Percentiles rank a stretch among this genome's conserved stretches.
These are phyloP conservation scores for Dastarcus helophoroides DNA, from an alignment of 2,888 invertebrate genomes.

Conservation along the genomic window DNA sequence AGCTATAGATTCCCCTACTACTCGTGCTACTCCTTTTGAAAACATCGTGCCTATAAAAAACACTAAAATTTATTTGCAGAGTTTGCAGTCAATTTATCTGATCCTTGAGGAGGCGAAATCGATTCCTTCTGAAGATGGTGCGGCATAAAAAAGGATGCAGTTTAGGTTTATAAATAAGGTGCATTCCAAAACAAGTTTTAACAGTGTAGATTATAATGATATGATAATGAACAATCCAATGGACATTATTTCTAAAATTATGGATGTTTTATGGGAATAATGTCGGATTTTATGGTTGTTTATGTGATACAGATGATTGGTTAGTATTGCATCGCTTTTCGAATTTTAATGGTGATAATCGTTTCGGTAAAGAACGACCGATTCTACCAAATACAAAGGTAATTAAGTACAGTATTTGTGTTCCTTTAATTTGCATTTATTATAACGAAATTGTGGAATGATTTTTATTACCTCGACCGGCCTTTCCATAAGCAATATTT, in stretches of 20 bases:
- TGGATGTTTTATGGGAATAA: conserved; percentile 37
- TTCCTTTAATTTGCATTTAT: conserved; percentile 26
- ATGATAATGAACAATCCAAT: conserved; percentile 31
- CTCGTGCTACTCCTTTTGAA: too few relatives aligned
- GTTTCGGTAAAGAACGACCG: conserved; percentile 14
- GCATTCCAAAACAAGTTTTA: conserved; percentile 13
- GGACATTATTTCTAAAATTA: conserved; percentile 36
- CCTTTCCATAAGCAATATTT: too few relatives aligned
- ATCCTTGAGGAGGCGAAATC: too few relatives aligned
- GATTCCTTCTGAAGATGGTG: too few relatives aligned
- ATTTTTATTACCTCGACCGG: too few relatives aligned
- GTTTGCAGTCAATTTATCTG: too few relatives aligned
- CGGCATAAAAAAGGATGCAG: too few relatives aligned
- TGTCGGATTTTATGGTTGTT: conserved; percentile 38
- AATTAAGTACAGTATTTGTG: conserved; percentile 34
- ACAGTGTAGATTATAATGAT: conserved; percentile 26
- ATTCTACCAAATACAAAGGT: conserved; percentile 14
- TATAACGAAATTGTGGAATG: too few relatives aligned
- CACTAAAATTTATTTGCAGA: too few relatives aligned
- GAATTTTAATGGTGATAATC: conserved; percentile 22
- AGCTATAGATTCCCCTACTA: too few relatives aligned
- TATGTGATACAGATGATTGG: conserved; percentile 39
- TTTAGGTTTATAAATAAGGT: too few relatives aligned
- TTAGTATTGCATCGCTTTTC: conserved; percentile 29
- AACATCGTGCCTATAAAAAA: too few relatives aligned